Evolutionary conservation across 2,888 invertebrate genomes (phyloP).

Genomic region (Aspidiotus rigidus): DNA sequence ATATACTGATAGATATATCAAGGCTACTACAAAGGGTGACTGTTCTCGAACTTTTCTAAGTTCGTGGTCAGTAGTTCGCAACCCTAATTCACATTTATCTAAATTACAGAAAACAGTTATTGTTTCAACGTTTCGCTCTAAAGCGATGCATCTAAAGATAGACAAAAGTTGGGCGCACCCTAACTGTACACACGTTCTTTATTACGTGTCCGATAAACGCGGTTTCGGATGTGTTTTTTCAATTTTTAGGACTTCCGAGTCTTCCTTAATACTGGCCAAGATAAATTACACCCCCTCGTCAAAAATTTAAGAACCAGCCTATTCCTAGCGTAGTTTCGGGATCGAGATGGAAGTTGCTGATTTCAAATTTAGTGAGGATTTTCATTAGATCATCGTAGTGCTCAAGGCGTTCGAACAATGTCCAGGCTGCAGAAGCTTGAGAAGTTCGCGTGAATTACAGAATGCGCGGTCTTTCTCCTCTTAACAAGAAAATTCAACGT

Average conservation of each 20-base stretch:
- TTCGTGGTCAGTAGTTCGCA: conserved; percentile 31
- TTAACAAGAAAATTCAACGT: conserved; percentile 9
- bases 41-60: conserved; percentile 20
- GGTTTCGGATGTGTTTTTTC: too few species aligned
- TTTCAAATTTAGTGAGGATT: too few species aligned
- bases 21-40: conserved; percentile 24
- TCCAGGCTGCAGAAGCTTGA: too few species aligned
- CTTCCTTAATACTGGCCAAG: too few species aligned
- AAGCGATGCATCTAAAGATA: not conserved
- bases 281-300: too few species aligned
- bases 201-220: too few species aligned
- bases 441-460: not conserved
- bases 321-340: too few species aligned
- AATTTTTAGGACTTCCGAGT: too few species aligned
- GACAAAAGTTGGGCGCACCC: not conserved
- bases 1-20: conserved; percentile 31
- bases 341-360: too few species aligned
- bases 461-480: conserved; percentile 19
- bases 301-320: too few species aligned
- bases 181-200: conserved; percentile 6
- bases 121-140: conserved; percentile 15
- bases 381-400: too few species aligned
- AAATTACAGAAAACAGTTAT: conserved; percentile 31
- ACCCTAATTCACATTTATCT: conserved; percentile 33
- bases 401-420: too few species aligned